Percentiles rank a stretch among this genome's conserved stretches.
Evolutionary conservation across 2,113 vertebrate species (phyloP).

Genomic region (Halcyon senegalensis): DNA sequence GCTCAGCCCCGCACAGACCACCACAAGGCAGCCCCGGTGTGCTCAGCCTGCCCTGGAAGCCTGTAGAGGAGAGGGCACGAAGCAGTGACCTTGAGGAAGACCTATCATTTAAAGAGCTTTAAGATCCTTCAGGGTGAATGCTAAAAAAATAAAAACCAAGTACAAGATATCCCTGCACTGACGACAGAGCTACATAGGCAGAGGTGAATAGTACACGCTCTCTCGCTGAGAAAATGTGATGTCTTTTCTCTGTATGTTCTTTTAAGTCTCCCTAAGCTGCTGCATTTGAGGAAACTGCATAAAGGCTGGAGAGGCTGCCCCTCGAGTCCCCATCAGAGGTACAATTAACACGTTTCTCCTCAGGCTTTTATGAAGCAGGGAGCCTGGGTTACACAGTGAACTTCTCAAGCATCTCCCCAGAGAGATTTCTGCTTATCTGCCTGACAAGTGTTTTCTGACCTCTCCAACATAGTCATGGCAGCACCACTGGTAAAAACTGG

Average conservation of each 20-base stretch:
- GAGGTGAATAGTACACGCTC: background rate
- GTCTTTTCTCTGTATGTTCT: background rate
- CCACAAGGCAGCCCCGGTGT: accelerated
- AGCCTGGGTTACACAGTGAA: background rate
- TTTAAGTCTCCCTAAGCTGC: background rate
- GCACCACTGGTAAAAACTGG: background rate
- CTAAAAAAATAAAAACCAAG: background rate
- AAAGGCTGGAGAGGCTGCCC: background rate
- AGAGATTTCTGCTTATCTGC: background rate
- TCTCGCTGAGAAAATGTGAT: background rate
- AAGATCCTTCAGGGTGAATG: background rate
- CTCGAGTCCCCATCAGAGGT: background rate
- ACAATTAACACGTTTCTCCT: background rate
- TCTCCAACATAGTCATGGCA: background rate
- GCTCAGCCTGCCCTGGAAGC: background rate
- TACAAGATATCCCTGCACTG: background rate
- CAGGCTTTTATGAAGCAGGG: background rate
- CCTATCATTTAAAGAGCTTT: background rate
- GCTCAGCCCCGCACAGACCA: background rate
- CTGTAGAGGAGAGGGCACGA: accelerated
- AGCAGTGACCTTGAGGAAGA: background rate
- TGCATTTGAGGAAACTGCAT: background rate
- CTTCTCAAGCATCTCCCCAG: background rate
- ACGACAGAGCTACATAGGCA: background rate
- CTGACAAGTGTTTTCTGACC: background rate